These are phyloP conservation scores for Siderastrea radians DNA, from an alignment of 92 coral and sea anemone genomes.

Conservation along the genomic window DNA sequence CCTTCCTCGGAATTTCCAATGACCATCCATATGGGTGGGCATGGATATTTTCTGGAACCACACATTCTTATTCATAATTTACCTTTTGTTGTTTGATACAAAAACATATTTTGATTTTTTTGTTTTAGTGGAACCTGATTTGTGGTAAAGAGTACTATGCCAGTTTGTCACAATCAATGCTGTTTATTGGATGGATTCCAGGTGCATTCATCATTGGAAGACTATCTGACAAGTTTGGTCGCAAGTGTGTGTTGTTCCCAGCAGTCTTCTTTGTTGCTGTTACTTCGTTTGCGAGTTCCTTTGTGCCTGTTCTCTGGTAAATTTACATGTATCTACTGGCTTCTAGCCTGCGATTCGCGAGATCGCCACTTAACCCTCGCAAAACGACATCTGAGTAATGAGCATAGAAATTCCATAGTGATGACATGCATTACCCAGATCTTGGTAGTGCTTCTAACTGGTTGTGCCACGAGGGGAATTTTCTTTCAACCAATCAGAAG, in stretches of 20 bases:
- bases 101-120: background rate
- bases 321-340: background rate
- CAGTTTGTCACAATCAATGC: conserved; percentile 90
- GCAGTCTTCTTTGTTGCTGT: conserved; percentile 77
- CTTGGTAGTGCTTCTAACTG: too few species aligned
- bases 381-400: too few species aligned
- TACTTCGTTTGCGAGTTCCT: conserved; percentile 84
- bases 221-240: conserved; percentile 93
- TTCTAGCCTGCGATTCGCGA: background rate
- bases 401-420: too few species aligned
- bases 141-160: conserved; percentile 90
- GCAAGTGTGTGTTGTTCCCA: conserved; percentile 85
- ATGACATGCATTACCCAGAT: too few species aligned
- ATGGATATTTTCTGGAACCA: too few species aligned
- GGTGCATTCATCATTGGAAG: conserved; percentile 88
- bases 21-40: too few species aligned
- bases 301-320: conserved; percentile 82
- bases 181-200: conserved; percentile 91
- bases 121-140: conserved; percentile 88
- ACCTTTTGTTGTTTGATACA: background rate
- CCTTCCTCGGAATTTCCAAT: too few species aligned
- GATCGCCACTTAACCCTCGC: too few species aligned
- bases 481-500: too few species aligned
- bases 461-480: too few species aligned
- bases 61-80: too few species aligned